These are phyloP conservation scores for Boleophthalmus pectinirostris DNA, from an alignment of 2,113 vertebrate genomes.

Conservation along the genomic window DNA sequence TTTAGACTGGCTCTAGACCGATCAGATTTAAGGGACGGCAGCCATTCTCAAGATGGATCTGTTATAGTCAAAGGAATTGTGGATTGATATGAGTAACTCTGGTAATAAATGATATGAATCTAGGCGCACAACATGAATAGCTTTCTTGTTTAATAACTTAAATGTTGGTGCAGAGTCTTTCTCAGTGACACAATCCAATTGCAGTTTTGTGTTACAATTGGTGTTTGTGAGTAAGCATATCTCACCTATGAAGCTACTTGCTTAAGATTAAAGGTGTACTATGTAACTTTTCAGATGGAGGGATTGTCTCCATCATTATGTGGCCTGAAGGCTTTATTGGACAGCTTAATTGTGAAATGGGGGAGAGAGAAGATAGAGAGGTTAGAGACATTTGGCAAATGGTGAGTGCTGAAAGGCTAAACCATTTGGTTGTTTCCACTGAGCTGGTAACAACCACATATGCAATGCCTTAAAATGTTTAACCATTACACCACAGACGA, in stretches of 20 bases:
- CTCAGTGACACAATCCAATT: background rate
- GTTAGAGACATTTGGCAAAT: background rate
- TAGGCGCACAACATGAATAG: background rate
- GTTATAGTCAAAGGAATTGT: slow-evolving; percentile 39
- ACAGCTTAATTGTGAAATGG: background rate
- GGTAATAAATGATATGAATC: background rate
- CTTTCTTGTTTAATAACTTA: background rate
- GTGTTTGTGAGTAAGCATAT: no score
- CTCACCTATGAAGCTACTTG: no score
- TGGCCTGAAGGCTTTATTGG: background rate
- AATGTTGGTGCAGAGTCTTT: background rate
- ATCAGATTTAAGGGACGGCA: slow-evolving; percentile 11
- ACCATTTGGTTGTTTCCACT: background rate
- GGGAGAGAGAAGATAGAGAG: background rate
- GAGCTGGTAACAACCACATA: no score
- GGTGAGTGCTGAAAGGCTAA: background rate
- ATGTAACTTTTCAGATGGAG: no score
- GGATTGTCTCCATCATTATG: background rate
- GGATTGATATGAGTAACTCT: background rate
- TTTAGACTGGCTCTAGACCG: slow-evolving; percentile 25
- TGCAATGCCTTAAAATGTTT: no score
- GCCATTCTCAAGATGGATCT: slow-evolving; percentile 21
- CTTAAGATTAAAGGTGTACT: no score
- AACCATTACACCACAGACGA: no score
- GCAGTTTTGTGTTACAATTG: no score